Evolutionary conservation across 2,113 vertebrate genomes (phyloP).

Genomic region (Corydoras maculifer): DNA sequence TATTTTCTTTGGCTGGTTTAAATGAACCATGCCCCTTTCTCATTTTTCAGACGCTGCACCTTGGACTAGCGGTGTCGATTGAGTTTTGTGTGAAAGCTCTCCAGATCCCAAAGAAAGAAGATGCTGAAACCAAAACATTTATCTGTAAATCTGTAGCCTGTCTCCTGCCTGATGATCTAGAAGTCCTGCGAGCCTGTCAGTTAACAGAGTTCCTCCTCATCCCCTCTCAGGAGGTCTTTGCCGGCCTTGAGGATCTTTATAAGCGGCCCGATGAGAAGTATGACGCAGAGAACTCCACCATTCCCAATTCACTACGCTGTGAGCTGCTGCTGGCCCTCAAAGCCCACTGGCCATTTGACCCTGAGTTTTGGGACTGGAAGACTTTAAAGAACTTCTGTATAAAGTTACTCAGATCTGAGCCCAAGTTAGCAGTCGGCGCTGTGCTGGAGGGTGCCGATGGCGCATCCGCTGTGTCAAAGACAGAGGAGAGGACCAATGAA

Average conservation of each 20-base stretch:
- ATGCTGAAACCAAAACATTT: conserved; percentile 80
- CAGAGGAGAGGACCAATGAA: conserved; percentile 30
- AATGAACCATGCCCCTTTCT: neutral
- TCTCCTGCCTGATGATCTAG: conserved; percentile 87
- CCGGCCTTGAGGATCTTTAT: conserved; percentile 81
- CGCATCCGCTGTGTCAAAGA: neutral
- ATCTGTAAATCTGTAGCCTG: conserved; percentile 89
- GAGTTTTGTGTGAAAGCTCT: conserved; percentile 91
- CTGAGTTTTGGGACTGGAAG: conserved; percentile 99
- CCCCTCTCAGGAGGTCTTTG: conserved; percentile 75
- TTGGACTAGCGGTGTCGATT: conserved; percentile 80
- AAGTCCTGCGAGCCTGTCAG: conserved; percentile 88
- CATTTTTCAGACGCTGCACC: conserved; percentile 70
- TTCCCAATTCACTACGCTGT: conserved; percentile 93
- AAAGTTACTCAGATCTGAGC: conserved; percentile 77
- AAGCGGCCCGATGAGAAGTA: conserved; percentile 89
- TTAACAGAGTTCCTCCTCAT: conserved; percentile 92
- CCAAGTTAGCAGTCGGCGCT: conserved; percentile 66
- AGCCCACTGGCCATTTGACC: conserved; percentile 95
- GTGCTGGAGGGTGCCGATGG: conserved; percentile 33
- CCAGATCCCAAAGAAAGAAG: conserved; percentile 82
- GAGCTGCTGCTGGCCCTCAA: conserved; percentile 90
- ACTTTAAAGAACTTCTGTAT: conserved; percentile 86
- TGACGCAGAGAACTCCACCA: conserved; percentile 81
- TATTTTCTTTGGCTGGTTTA: no score